A percentile compares a stretch with the other conserved stretches of the same genome.
Conservation (phyloP, 1,140 invertebrate species). For the Rhyzopertha dominica region DNA sequence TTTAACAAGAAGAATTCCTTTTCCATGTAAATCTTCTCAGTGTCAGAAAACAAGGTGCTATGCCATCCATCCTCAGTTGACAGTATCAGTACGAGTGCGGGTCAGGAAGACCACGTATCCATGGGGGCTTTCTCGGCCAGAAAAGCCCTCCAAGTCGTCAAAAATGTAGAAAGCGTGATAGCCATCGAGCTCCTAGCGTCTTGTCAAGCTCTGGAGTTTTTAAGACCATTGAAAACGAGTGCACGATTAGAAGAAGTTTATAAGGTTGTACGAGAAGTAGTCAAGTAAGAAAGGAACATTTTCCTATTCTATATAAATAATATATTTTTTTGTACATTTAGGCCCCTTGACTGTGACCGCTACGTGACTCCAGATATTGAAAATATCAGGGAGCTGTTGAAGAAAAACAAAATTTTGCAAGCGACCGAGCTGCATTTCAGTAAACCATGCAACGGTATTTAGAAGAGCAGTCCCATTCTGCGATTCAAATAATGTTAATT, state of each 20-base stretch:
- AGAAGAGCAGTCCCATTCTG: too few relatives aligned
- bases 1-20: neutral
- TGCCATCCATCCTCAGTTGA: slow-evolving; percentile 73
- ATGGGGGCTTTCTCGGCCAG: slow-evolving; percentile 72
- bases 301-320: too few relatives aligned
- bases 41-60: slow-evolving; percentile 70
- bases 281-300: slow-evolving; percentile 48
- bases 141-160: slow-evolving; percentile 59
- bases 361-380: slow-evolving; percentile 66
- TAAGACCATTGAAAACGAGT: slow-evolving; percentile 66
- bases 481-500: too few relatives aligned
- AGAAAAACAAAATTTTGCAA: slow-evolving; percentile 55
- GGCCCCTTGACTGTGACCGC: slow-evolving; percentile 61
- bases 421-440: slow-evolving; percentile 48
- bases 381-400: slow-evolving; percentile 53
- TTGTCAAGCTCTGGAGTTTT: slow-evolving; percentile 72
- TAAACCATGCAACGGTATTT: slow-evolving; percentile 46
- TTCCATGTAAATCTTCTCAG: slow-evolving; percentile 32
- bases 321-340: slow-evolving; percentile 30
- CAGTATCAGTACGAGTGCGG: slow-evolving; percentile 66
- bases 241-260: slow-evolving; percentile 65
- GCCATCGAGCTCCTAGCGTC: slow-evolving; percentile 68
- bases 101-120: slow-evolving; percentile 72
- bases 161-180: slow-evolving; percentile 64
- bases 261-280: slow-evolving; percentile 54